Evolutionary conservation across 1,140 invertebrate genomes (phyloP), one percentile per base, ranked within the genome.

Genomic region (Pygmarrhopalites habei): DNA sequence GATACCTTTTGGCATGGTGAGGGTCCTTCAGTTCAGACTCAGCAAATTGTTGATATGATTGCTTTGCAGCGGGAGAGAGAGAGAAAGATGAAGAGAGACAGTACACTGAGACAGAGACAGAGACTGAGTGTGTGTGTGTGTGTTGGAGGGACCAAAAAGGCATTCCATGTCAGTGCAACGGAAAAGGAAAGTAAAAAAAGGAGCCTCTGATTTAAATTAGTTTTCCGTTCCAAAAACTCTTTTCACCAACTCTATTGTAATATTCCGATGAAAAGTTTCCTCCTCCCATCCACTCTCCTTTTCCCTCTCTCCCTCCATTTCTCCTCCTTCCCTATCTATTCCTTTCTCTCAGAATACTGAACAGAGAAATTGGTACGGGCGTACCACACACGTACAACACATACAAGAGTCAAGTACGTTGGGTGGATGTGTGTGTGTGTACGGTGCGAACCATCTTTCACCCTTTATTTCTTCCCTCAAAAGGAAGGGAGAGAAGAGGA

Each of bases 161-260:
- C 25, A 58, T 58, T 19, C 56, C 56, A 58, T 43, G 35, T 41
- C 57, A 58, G 12, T 46, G 57, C 41, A 26, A 23, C 41, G 57
- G 57, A 44, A 58, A 58, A 58, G 57, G 39, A 58, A 58, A 58
- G 57, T 58, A 47, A 58, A 58, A 58, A 58, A 46, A 29, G 15
- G 32, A 28, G 39, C 46, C 41, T 58, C 21, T 60, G 58, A 60
- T 60, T 60, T 60, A 60, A 60, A 51, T 49, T 51, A 60, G 46
- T 51, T 57, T 57, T 57, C 52, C 52, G 28, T 41, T 19, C 29
- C 43, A 56, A 56, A 57, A 57, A 47, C 23, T 41, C 52, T 56
- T 62, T 62, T 56, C 53, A 53, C 53, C 21, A 55, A 62, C 43
- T 44, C 21, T 28, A 49, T 62, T 53, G 46, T 55, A 19, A 62